Evolutionary conservation across 1,140 invertebrate genomes (phyloP).

Genomic region (Propsilocerus akamusi): DNA sequence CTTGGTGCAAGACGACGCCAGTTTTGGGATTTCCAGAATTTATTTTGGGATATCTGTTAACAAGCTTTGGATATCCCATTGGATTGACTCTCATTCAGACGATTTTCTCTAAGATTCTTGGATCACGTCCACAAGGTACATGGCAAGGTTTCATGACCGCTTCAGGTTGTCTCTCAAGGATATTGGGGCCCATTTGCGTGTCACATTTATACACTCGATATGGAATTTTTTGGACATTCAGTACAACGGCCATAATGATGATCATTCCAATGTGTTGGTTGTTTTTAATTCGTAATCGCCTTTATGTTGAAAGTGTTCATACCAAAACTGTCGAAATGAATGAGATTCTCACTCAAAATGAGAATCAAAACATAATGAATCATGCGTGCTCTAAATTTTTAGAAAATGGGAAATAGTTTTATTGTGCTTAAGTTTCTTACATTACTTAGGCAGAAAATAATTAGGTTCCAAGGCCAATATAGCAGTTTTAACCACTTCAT

Average conservation of each 20-base stretch:
- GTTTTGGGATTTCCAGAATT: slow-evolving; percentile 53
- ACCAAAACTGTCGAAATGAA: background rate
- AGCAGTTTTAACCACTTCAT: too few species aligned
- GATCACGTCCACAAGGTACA: slow-evolving; percentile 66
- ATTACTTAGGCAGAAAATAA: too few species aligned
- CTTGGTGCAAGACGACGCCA: slow-evolving; percentile 60
- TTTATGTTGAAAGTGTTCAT: background rate
- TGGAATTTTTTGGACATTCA: slow-evolving; percentile 65
- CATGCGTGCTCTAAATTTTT: too few species aligned
- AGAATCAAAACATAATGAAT: too few species aligned
- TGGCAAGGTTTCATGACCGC: slow-evolving; percentile 81
- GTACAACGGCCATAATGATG: slow-evolving; percentile 48
- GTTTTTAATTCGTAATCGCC: slow-evolving; percentile 8
- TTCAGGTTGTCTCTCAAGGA: slow-evolving; percentile 57
- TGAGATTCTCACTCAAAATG: too few species aligned
- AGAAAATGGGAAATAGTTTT: too few species aligned
- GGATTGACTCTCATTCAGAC: slow-evolving; percentile 72
- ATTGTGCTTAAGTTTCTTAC: too few species aligned
- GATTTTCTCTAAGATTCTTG: slow-evolving; percentile 75
- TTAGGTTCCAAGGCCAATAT: too few species aligned
- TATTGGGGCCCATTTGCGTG: slow-evolving; percentile 72
- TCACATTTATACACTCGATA: slow-evolving; percentile 55
- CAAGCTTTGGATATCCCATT: slow-evolving; percentile 64
- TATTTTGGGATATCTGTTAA: slow-evolving; percentile 51
- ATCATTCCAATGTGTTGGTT: slow-evolving; percentile 40